Evolutionary conservation across 2,113 vertebrate genomes (phyloP).

Genomic region (Penelope pileata): DNA sequence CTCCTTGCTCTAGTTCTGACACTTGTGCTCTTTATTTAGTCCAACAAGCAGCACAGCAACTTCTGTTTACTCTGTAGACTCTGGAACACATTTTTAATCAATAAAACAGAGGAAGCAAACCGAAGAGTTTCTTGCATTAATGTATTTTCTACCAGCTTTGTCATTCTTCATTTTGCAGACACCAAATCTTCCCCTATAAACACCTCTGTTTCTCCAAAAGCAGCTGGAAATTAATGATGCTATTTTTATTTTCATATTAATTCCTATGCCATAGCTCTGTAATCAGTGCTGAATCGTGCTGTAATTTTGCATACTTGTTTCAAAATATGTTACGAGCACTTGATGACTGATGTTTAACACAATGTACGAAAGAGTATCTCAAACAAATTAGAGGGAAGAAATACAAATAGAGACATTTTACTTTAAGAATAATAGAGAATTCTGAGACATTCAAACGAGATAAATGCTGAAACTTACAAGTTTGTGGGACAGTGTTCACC

Average conservation of each 20-base stretch:
- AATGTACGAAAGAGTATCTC: constrained; percentile 32
- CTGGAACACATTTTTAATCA: not conserved
- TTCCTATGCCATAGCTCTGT: constrained; percentile 36
- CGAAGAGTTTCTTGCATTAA: not conserved
- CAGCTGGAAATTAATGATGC: constrained; percentile 63
- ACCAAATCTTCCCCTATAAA: not conserved
- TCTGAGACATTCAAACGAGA: not conserved
- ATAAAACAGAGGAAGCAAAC: not conserved
- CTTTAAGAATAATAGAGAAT: not conserved
- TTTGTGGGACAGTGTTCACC: not conserved
- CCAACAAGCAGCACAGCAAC: not conserved
- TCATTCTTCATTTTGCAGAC: constrained; percentile 16
- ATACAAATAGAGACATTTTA: constrained; percentile 28
- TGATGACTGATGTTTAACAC: constrained; percentile 52
- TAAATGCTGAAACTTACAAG: not conserved
- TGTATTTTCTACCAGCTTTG: not conserved
- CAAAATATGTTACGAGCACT: constrained; percentile 48
- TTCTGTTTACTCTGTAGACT: not conserved
- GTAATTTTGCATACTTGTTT: constrained; percentile 49
- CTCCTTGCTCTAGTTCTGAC: not conserved
- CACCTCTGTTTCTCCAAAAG: constrained; percentile 56
- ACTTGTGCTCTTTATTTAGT: not conserved
- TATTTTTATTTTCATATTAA: constrained; percentile 65
- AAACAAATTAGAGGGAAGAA: constrained; percentile 54
- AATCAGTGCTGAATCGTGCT: constrained; percentile 57